A percentile compares a stretch with the other conserved stretches of the same genome.
Conservation (phyloP, 2,888 invertebrate species). For the Hipparchia sbordonii region DNA sequence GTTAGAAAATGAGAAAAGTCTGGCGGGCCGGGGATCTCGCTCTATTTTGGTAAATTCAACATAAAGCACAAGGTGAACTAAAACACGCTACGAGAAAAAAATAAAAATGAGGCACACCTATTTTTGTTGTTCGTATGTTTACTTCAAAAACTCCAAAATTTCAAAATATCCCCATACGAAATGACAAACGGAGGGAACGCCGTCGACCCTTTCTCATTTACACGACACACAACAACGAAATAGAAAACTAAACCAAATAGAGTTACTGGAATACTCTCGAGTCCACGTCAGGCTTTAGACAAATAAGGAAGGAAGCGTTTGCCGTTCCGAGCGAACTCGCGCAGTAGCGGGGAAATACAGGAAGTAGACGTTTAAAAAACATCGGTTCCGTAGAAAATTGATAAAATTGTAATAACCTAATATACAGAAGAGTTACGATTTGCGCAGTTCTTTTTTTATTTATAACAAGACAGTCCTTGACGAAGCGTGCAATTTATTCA, state of each 20-base stretch:
- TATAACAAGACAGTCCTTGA: too few species aligned
- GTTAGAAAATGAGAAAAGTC: too few species aligned
- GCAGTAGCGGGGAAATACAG: conserved; percentile 27
- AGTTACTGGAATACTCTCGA: conserved; percentile 57
- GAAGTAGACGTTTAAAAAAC: conserved; percentile 10
- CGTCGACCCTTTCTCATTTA: conserved; percentile 64
- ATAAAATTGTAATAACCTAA: neutral
- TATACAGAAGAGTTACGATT: too few species aligned
- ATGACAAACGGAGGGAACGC: conserved; percentile 30
- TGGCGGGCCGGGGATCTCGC: too few species aligned
- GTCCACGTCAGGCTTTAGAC: conserved; percentile 70
- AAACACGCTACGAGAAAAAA: too few species aligned
- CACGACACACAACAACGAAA: conserved; percentile 61
- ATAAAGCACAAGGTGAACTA: too few species aligned
- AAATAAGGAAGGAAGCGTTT: conserved; percentile 71
- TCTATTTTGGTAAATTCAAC: too few species aligned
- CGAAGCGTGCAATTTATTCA: too few species aligned
- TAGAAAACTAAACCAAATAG: conserved; percentile 67
- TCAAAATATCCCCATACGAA: conserved; percentile 26
- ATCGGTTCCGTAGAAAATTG: conserved; percentile 24
- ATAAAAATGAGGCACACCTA: too few species aligned
- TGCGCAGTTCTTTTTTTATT: neutral
- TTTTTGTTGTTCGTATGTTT: neutral
- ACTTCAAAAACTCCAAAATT: conserved; percentile 26
- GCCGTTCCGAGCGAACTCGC: conserved; percentile 51